Percentiles rank a stretch among this genome's conserved stretches.
phyloP scores from a whole-genome alignment of 2,797 vertebrate genomes.

The Mormyrus proboscirostris region DNA sequence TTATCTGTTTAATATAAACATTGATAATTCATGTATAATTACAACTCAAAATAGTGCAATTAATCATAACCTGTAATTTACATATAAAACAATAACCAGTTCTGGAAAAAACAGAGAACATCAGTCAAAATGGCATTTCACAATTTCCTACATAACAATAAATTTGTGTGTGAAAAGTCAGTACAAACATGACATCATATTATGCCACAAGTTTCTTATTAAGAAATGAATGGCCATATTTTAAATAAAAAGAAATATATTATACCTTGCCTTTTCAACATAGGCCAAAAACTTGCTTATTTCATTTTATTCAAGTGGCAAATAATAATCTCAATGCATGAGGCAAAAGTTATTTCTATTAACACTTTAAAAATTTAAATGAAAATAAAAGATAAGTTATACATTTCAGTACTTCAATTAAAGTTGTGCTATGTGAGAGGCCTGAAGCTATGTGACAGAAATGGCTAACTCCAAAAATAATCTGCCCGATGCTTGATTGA shows the following conservation, averaged over 20 bases:
- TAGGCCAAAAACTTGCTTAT: not conserved
- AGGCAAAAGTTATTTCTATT: not conserved
- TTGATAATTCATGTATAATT: not conserved
- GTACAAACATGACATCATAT: not conserved
- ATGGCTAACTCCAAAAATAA: slow-evolving; percentile 87
- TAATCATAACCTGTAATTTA: not conserved
- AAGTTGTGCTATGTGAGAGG: slow-evolving; percentile 39
- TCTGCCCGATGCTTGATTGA: slow-evolving; percentile 59
- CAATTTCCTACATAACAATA: not conserved
- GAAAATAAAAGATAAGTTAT: not conserved
- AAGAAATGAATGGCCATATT: not conserved
- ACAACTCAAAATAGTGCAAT: not conserved
- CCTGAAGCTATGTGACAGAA: slow-evolving; percentile 62
- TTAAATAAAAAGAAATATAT: not conserved
- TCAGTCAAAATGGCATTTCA: not conserved
- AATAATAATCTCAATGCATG: not conserved
- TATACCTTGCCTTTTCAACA: not conserved
- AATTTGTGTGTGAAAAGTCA: not conserved
- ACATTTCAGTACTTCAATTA: not conserved
- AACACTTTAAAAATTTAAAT: not conserved
- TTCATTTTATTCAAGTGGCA: not conserved
- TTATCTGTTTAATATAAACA: not conserved
- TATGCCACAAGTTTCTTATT: not conserved
- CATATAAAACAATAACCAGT: not conserved
- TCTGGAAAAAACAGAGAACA: not conserved